A percentile compares a stretch with the other conserved stretches of the same genome.
phyloP scores from a whole-genome alignment of 2,888 invertebrate species.

The Stenichneumon culpator region DNA sequence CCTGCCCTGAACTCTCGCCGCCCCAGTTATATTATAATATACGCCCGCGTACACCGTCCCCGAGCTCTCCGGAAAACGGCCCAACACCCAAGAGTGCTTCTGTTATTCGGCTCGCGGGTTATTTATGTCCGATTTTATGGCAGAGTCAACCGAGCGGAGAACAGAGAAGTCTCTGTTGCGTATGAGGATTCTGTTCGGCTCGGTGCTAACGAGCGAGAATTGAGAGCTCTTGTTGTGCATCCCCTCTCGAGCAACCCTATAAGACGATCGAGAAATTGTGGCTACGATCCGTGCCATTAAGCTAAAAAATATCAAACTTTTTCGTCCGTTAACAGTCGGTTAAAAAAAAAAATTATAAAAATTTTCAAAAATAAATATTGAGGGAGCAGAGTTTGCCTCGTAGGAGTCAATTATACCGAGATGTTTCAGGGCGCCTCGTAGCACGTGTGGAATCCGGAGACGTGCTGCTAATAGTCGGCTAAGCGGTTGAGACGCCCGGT shows the following conservation, averaged over 20 bases:
- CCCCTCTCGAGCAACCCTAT: not conserved
- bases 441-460: constrained; percentile 72
- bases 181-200: constrained; percentile 46
- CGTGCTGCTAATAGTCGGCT: constrained; percentile 76
- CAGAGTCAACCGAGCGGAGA: constrained; percentile 67
- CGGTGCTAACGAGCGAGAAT: constrained; percentile 30
- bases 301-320: not conserved
- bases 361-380: constrained; percentile 54
- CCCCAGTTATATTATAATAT: constrained; percentile 64
- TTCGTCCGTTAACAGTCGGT: constrained; percentile 45
- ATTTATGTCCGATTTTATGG: constrained; percentile 75
- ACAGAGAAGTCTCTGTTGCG: constrained; percentile 73
- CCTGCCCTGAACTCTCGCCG: constrained; percentile 63
- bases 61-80: constrained; percentile 6
- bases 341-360: constrained; percentile 23
- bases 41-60: constrained; percentile 16
- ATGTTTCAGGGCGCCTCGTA: constrained; percentile 62
- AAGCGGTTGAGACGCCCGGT: constrained; percentile 77
- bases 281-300: not conserved
- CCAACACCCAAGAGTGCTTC: constrained; percentile 59
- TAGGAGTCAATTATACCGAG: constrained; percentile 70
- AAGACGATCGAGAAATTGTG: not conserved
- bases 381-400: constrained; percentile 53
- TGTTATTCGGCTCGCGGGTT: constrained; percentile 71
- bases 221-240: constrained; percentile 4